Evolutionary conservation across 2,888 invertebrate genomes (phyloP), one percentile per base, ranked within the genome.

Genomic region (Volucella bombylans): DNA sequence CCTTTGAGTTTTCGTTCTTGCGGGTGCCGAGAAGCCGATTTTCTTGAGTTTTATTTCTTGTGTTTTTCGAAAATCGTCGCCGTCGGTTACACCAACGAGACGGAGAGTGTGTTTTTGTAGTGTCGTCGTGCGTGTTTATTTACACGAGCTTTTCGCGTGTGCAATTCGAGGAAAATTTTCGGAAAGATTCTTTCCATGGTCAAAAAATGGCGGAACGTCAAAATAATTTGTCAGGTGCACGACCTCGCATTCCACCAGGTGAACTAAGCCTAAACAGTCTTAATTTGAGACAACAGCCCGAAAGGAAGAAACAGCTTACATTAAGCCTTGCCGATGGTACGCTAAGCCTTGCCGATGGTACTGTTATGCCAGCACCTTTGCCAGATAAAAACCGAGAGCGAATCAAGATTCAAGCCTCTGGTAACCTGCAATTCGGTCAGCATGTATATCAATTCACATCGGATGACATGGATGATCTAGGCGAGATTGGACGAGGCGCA

Each of bases 401-500:
- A 18, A 92, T 92, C 43, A 89, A 90, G 71, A 96, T 96, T 93
- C 96, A 96, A 90, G 96, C 97, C 54, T 96, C 97, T 74, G 98
- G 98, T 57, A 97, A 97, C 91, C 92, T 98, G 76, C 97, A 97
- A 92, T 94, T 98, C 77, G 95, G 95, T 77, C 95, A 95, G 87
- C 94, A 95, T 90, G 94, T 95, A 65, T 97, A 96, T 92, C 97
- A 97, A 90, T 97, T 97, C 89, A 97, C 96, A 79, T 96, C 97
- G 65, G 97, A 98, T 90, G 98, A 98, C 92, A 93, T 98, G 89
- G 95, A 96, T 90, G 98, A 98, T 92, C 92, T 97, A 87, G 98
- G 98, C 50, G 97, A 98, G 93, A 98, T 98, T 87, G 98, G 98
- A 1, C 93, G 97, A 86, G 98, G 98, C 82, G 97, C 97, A 89